Percentiles rank a stretch among this genome's conserved stretches.
These are phyloP conservation scores for Xanthia icteritia DNA, from an alignment of 2,888 invertebrate species.

Conservation along the genomic window DNA sequence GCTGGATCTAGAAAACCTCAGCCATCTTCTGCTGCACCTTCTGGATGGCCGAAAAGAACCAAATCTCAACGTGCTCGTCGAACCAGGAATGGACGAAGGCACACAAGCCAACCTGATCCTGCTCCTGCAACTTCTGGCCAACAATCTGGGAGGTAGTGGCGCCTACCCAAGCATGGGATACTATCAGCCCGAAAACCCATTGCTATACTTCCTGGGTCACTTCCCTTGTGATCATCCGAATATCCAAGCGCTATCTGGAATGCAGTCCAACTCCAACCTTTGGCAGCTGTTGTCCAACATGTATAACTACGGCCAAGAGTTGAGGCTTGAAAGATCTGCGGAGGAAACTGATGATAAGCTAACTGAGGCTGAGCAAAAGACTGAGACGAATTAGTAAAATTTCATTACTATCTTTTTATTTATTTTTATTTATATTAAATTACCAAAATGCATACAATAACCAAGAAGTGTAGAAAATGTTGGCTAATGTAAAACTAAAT, in stretches of 20 bases:
- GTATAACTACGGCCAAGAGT: slow-evolving; percentile 31
- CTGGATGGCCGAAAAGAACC: slow-evolving; percentile 33
- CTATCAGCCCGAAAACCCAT: slow-evolving; percentile 49
- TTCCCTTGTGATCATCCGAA: slow-evolving; percentile 60
- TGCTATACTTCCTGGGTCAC: slow-evolving; percentile 56
- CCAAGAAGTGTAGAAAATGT: too few species aligned
- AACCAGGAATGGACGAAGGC: slow-evolving; percentile 49
- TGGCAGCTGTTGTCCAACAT: slow-evolving; percentile 49
- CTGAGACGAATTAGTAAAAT: slow-evolving; percentile 1
- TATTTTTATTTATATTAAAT: too few species aligned
- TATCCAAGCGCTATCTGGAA: slow-evolving; percentile 31
- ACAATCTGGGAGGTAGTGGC: slow-evolving; percentile 28
- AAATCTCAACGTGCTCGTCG: slow-evolving; percentile 42
- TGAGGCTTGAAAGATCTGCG: slow-evolving; percentile 42
- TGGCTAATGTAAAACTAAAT: too few species aligned
- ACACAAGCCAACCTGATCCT: slow-evolving; percentile 37
- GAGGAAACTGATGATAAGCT: slow-evolving; percentile 29
- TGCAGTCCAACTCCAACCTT: slow-evolving; percentile 33
- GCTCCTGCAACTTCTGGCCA: slow-evolving; percentile 46
- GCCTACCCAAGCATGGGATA: slow-evolving; percentile 32
- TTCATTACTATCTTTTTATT: too few species aligned
- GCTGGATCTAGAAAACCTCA: slow-evolving; percentile 18
- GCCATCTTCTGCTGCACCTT: slow-evolving; percentile 34
- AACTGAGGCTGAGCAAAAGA: neutral
- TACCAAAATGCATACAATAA: too few species aligned